A percentile compares a stretch with the other conserved stretches of the same genome.
phyloP scores from a whole-genome alignment of 2,888 invertebrate species.

The Dilophus febrilis region DNA sequence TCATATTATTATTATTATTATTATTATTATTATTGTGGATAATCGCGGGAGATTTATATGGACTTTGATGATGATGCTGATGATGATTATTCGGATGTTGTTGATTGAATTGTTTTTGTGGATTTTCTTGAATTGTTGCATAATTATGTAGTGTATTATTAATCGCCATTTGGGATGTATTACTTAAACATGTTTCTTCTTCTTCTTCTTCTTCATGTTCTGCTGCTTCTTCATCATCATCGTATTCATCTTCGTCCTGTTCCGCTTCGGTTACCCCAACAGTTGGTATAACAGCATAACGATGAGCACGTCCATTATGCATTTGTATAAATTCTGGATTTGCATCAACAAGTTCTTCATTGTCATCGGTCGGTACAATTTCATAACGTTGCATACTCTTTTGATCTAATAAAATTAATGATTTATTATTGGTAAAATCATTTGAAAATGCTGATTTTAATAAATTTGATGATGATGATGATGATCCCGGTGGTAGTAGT shows the following conservation, averaged over 20 bases:
- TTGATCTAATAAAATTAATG: conserved; percentile 34
- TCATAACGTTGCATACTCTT: conserved; percentile 38
- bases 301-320: conserved; percentile 29
- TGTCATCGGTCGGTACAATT: conserved; percentile 48
- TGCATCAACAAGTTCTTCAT: conserved; percentile 30
- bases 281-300: conserved; percentile 42
- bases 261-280: too few species aligned
- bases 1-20: conserved; percentile 1
- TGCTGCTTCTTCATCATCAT: conserved; percentile 18
- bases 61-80: background rate
- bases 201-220: conserved; percentile 34
- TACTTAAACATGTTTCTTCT: conserved; percentile 26
- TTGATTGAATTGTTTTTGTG: background rate
- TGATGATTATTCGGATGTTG: too few species aligned
- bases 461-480: too few species aligned
- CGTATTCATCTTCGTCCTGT: conserved; percentile 33
- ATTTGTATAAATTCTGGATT: conserved; percentile 31
- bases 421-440: conserved; percentile 26
- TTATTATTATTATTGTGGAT: conserved; percentile 24
- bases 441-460: conserved; percentile 30
- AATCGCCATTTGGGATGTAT: conserved; percentile 13
- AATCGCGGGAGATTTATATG: conserved; percentile 14
- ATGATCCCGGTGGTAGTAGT: conserved; percentile 6
- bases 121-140: conserved; percentile 13
- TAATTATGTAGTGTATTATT: conserved; percentile 8